phyloP scores from a whole-genome alignment of 2,113 vertebrate genomes.

The Petaurus breviceps region DNA sequence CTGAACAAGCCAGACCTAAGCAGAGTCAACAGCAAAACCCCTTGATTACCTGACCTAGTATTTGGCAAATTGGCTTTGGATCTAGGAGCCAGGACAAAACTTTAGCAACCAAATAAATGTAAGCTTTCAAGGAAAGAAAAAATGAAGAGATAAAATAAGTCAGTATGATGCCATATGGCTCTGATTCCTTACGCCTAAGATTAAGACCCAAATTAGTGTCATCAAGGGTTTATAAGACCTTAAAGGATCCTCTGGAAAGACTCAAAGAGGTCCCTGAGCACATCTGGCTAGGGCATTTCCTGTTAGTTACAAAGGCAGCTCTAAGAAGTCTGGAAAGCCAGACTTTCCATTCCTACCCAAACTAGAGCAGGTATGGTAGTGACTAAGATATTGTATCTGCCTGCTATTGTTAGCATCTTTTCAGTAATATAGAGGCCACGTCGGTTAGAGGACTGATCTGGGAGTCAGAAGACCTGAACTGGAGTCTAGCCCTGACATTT shows the following conservation, averaged over 20 bases:
- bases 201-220: neutral
- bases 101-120: neutral
- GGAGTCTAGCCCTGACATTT: neutral
- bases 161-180: neutral
- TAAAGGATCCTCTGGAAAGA: neutral
- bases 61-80: neutral
- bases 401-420: neutral
- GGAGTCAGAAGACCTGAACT: neutral
- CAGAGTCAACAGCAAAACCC: conserved; percentile 44
- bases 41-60: neutral
- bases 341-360: too few species aligned
- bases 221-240: neutral
- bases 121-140: neutral
- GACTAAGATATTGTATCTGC: neutral
- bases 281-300: neutral
- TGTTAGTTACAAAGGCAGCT: neutral
- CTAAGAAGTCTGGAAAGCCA: neutral
- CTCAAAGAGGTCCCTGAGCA: neutral
- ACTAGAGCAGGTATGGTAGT: neutral
- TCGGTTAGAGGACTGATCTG: neutral
- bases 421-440: neutral
- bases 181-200: neutral
- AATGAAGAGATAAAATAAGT: neutral
- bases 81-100: neutral
- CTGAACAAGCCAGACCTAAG: neutral